Percentiles rank a stretch among this genome's conserved stretches.
These are phyloP conservation scores for Syrmaticus mikado DNA, from an alignment of 2,113 vertebrate genomes.

Conservation along the genomic window DNA sequence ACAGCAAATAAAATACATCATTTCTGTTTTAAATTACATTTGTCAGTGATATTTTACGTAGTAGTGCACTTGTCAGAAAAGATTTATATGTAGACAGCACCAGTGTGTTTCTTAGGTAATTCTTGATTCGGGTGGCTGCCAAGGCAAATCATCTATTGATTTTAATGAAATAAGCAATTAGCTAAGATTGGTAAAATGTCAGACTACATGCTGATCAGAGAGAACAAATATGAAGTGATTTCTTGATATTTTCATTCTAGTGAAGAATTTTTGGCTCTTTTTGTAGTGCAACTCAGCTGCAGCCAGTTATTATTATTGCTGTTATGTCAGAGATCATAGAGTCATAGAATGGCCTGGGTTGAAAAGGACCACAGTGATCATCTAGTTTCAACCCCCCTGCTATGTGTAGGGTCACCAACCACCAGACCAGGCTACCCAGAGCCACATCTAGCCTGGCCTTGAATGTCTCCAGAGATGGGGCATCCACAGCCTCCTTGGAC, in stretches of 20 bases:
- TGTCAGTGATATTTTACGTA: neutral
- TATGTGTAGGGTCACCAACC: too few species aligned
- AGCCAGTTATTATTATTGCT: neutral
- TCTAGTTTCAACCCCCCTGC: too few species aligned
- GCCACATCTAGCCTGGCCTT: too few species aligned
- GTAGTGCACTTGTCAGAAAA: neutral
- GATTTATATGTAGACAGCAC: neutral
- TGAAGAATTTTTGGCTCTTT: neutral
- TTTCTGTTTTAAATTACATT: neutral
- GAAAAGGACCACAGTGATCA: too few species aligned
- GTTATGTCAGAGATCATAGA: neutral
- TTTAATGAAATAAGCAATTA: slow-evolving; percentile 34
- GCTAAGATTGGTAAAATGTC: neutral
- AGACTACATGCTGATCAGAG: neutral
- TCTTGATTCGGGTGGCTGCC: neutral
- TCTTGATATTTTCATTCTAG: slow-evolving; percentile 20
- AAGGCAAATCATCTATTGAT: neutral
- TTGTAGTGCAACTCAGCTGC: neutral
- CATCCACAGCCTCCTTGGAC: too few species aligned
- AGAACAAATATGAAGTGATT: slow-evolving; percentile 9
- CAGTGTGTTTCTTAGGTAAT: neutral
- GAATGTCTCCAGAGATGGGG: too few species aligned
- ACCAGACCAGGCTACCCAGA: too few species aligned
- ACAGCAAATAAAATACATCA: neutral
- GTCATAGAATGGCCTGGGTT: too few species aligned